These are phyloP conservation scores for Zaprionus davidi DNA, from an alignment of 1,140 invertebrate genomes.

Conservation along the genomic window DNA sequence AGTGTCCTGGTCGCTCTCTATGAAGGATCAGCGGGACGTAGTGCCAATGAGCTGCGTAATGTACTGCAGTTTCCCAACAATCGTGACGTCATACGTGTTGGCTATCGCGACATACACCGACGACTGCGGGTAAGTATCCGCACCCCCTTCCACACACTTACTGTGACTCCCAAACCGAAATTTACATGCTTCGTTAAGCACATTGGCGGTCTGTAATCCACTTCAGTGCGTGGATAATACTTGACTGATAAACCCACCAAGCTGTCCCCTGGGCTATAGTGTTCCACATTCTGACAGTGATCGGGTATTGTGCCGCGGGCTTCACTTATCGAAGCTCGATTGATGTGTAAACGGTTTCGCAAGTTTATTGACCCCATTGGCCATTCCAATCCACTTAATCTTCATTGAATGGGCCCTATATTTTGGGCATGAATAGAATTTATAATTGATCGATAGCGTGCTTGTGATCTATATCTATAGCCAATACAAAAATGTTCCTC, in stretches of 20 bases:
- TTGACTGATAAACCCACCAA: constrained; percentile 61
- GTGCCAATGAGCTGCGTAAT: constrained; percentile 88
- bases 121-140: constrained; percentile 87
- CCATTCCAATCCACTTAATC: constrained; percentile 23
- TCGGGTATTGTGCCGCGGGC: constrained; percentile 3
- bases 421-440: constrained; percentile 57
- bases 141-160: neutral
- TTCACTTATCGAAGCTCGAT: constrained; percentile 38
- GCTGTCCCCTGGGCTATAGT: constrained; percentile 3
- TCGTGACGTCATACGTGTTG: constrained; percentile 89
- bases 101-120: constrained; percentile 91
- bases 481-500: neutral
- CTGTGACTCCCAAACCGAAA: constrained; percentile 36
- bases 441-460: constrained; percentile 56
- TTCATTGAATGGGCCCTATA: constrained; percentile 42
- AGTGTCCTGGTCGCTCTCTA: constrained; percentile 91
- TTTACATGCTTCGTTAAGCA: constrained; percentile 71
- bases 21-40: constrained; percentile 89
- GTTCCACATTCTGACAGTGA: constrained; percentile 9
- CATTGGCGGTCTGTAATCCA: constrained; percentile 16
- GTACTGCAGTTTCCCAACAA: constrained; percentile 89
- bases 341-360: constrained; percentile 53
- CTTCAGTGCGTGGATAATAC: constrained; percentile 29
- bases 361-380: constrained; percentile 65
- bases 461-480: neutral